A percentile compares a stretch with the other conserved stretches of the same genome.
Evolutionary conservation across 2,888 invertebrate genomes (phyloP).

Genomic region (Cordilura impudica): DNA sequence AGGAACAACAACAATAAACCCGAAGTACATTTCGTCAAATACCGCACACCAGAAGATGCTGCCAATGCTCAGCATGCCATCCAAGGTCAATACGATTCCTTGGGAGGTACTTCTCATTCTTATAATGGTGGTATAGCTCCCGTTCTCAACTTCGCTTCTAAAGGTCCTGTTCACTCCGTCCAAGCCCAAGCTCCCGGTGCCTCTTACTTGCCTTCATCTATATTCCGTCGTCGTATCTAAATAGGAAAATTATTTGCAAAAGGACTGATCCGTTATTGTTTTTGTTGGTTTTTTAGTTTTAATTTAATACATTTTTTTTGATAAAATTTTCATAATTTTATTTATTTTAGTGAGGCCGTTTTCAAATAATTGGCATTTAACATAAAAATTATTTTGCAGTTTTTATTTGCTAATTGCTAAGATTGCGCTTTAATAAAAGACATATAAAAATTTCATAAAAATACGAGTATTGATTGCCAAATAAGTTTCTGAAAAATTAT

Average conservation of each 20-base stretch:
- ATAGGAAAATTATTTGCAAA: neutral
- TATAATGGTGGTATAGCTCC: conserved; percentile 72
- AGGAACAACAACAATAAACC: conserved; percentile 61
- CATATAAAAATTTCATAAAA: too few relatives aligned
- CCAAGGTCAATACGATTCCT: conserved; percentile 72
- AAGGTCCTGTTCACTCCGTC: conserved; percentile 63
- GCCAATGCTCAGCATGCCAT: conserved; percentile 72
- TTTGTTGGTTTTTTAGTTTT: neutral
- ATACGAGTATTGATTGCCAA: too few relatives aligned
- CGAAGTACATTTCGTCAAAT: conserved; percentile 76
- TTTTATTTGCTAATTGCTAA: too few relatives aligned
- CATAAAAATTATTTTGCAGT: too few relatives aligned
- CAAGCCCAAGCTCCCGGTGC: conserved; percentile 23
- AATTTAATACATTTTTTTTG: neutral
- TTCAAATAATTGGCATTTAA: too few relatives aligned
- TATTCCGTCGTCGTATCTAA: conserved; percentile 34
- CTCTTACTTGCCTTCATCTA: conserved; percentile 48
- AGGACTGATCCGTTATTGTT: neutral
- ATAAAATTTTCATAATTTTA: neutral
- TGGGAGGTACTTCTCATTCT: conserved; percentile 68
- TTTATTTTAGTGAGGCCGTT: too few relatives aligned
- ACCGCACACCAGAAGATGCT: conserved; percentile 75
- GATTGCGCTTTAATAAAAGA: too few relatives aligned
- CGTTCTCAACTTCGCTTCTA: conserved; percentile 72
- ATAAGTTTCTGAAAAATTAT: too few relatives aligned